Evolutionary conservation across 1,140 invertebrate species (phyloP), one percentile per base, ranked within the genome.

Genomic region (Lithobius niger): DNA sequence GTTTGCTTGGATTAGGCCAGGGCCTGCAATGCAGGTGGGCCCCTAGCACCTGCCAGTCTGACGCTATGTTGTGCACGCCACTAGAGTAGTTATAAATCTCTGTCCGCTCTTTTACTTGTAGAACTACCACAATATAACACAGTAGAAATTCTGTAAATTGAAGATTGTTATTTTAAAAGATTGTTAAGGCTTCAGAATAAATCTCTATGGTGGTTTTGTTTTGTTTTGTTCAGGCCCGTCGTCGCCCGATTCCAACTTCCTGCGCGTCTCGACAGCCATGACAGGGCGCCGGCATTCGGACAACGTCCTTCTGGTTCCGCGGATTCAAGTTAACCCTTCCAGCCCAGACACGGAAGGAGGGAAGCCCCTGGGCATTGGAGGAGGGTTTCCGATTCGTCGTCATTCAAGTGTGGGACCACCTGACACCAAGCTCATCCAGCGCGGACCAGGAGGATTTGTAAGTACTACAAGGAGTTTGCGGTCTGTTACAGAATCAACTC

Each of bases 381-480:
- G 59, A 3, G 83, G 80, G 47, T 71, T 91, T 24, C 88, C 87
- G 1, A 85, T 86, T 13, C 75, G 89, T 25, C 77, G 88, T 24
- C 88, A 93, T 68, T 91, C 88, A 18, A 89, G 85, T 67, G 89
- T 88, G 59, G 87, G 87, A 43, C 85, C 87, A 0, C 86, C 89
- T 64, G 87, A 91, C 31, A 64, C 76, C 86, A 56, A 81, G 86
- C 43, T 83, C 83, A 57, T 89, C 85, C 0, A 84, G 81, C 54
- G 82, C 88, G 52, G 89, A 90, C 73, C 74, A 89, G 40, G n/a
- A n/a, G 87, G 86, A 56, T 85, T 86, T 49, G 42, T 52, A 27
- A 59, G 44, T 59, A n/a, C n/a, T n/a, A n/a, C n/a, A n/a, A n/a
- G n/a, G n/a, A n/a, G n/a, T n/a, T n/a, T n/a, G n/a, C n/a, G n/a